Base-by-base conservation (phyloP, 2,888 invertebrate species). In the Harpagoxenus sublaevis region DNA sequence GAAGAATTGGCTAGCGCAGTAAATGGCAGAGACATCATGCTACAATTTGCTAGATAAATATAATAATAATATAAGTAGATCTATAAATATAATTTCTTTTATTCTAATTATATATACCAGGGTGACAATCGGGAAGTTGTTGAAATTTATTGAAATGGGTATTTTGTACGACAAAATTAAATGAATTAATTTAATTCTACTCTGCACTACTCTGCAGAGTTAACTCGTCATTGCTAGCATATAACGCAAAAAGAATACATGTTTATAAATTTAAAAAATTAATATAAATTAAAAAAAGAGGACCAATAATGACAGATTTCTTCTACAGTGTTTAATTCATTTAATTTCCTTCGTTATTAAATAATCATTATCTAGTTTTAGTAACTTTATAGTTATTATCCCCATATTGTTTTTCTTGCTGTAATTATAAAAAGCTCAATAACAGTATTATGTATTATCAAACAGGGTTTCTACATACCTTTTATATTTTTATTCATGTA, bases 1-100 rank as follows among this genome's bases (percentile, higher is more conserved):
- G 91, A 91, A 12, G 94, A 93, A 87, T 91, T 93, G 18, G 89
- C 91, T 79, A 92, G 89, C 45, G 87, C 86, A 9, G 89, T 89
- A 65, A 88, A 86, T 15, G 92, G 86, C 51, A 92, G 83, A 18
- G 92, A 92, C 23, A 92, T 88, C 45, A 90, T 75, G 71, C 91
- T 92, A 23, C 71, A 83, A 45, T 92, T 92, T 2, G 86, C 94
- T 93, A 87, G 35, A 60, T 12, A 71, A 45, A 87, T 31, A 35
- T 23, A 66, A 39, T 55, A 55, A n/a, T 55, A 55, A n/a, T 53
- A 23, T 42, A 9, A 42, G 9, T 42, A 1, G 5, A n/a, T 53
- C 23, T 55, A 23, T 51, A 2, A 51, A 28, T 31, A 42, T 10
- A 35, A 57, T 12, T 68, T 68, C 15, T 68, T 68, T 28, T 60